phyloP scores from a whole-genome alignment of 2,797 vertebrate species.

The Brachyalestes nurse region DNA sequence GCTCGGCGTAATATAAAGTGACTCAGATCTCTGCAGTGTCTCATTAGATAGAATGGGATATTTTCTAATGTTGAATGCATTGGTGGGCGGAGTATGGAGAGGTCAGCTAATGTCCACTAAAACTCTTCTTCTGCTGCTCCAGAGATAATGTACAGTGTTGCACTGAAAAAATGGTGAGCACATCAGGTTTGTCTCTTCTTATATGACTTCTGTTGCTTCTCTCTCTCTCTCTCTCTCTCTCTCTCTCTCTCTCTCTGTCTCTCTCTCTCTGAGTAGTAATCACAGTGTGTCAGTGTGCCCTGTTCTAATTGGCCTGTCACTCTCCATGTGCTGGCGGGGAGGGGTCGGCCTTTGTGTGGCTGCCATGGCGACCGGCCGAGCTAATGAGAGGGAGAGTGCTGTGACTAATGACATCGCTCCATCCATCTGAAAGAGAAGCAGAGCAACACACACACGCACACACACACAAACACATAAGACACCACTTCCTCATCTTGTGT shows the following conservation, averaged over 20 bases:
- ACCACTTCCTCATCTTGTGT: conserved; percentile 27
- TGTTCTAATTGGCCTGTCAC: conserved; percentile 83
- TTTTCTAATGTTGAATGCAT: background rate
- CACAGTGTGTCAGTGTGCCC: conserved; percentile 76
- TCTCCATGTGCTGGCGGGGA: conserved; percentile 66
- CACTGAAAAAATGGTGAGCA: conserved; percentile 3
- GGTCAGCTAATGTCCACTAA: background rate
- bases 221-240: conserved; percentile 31
- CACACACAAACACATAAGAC: conserved; percentile 66
- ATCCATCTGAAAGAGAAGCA: conserved; percentile 78
- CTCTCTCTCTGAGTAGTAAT: conserved; percentile 71
- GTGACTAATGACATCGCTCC: conserved; percentile 83
- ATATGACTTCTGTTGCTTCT: conserved; percentile 23
- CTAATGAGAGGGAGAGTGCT: conserved; percentile 79
- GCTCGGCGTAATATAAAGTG: too few species aligned
- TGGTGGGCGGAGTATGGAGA: background rate
- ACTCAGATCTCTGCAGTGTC: too few species aligned
- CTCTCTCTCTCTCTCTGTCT: conserved; percentile 46
- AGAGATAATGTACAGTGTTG: background rate
- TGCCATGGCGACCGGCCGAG: conserved; percentile 79
- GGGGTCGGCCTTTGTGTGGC: conserved; percentile 76
- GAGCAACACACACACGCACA: conserved; percentile 70
- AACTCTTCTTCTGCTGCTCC: background rate
- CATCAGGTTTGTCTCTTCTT: conserved; percentile 42
- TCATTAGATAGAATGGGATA: too few species aligned